Evolutionary conservation across 2,888 invertebrate species (phyloP), one percentile per base, ranked within the genome.

Genomic region (Saturnia japonica): DNA sequence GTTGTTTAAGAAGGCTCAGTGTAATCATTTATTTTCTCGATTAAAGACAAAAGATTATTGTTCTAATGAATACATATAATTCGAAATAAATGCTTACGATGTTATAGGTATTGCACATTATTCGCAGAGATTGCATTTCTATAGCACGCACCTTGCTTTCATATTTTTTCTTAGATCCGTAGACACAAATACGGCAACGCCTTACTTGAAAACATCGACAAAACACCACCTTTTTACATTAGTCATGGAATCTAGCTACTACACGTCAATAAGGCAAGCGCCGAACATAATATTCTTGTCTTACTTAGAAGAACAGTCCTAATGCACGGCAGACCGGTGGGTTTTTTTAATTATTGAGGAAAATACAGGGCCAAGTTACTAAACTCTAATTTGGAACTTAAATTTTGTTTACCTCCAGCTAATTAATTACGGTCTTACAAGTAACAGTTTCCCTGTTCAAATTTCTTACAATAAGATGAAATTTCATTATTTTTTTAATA

Each of bases 151-250:
- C 28, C 14, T 28, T 28, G 57, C 28, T 60, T 60, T 60, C 57
- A 60, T 60, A 57, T 57, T 57, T 57, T 57, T 57, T 57, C 25
- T 57, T 57, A 60, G 57, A 28, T 60, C 57, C 28, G 57, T 60
- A 60, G 14, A 60, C 3, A 60, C 57, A 54, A 22, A 54, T 54
- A 22, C 54, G 54, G 22, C 57, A 14, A 60, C 57, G 28, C 9
- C 28, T 3, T 25, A 28, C 14, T 60, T 28, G 57, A 60, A 60
- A 60, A 60, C 28, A 4, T 60, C 25, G 14, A 60, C 57, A 60
- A 60, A 60, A 60, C 57, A 28, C 6, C 12, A 12, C 14, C 28
- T 60, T 60, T 60, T 60, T 57, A 12, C 57, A 9, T 60, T 28
- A 60, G 57, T 28, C 16, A 28, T 14, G 57, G 14, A 14, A 60